Conservation (phyloP, 1,140 invertebrate genomes). For the Temnothorax curvispinosus region DNA sequence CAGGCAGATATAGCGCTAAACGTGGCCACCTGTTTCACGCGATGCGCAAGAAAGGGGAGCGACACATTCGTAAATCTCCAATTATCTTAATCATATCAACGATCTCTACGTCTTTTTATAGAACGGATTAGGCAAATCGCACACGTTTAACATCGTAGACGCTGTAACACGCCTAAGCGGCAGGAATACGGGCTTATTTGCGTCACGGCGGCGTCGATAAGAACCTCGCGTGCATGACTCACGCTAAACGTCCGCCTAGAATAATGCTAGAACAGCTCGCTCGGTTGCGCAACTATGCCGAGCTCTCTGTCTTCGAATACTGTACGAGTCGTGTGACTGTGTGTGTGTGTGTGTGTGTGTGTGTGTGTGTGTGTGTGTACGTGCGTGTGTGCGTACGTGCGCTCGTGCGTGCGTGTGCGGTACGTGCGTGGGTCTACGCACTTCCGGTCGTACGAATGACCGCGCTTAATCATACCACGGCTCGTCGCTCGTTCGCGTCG, state of each 20-base stretch:
- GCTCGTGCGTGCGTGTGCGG: not conserved
- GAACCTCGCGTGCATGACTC: conserved; percentile 51
- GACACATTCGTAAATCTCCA: not conserved
- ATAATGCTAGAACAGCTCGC: conserved; percentile 35
- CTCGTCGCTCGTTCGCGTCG: not conserved
- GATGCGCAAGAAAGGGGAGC: not conserved
- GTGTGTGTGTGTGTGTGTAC: not conserved
- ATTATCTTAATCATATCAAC: not conserved
- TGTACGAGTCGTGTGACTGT: not conserved
- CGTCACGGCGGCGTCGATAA: conserved; percentile 23
- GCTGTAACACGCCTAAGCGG: not conserved
- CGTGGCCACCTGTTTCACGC: not conserved
- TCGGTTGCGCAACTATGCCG: conserved; percentile 23
- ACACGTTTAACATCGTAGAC: not conserved
- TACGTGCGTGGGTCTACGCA: conserved; percentile 2
- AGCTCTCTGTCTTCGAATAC: conserved; percentile 7
- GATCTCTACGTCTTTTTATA: not conserved
- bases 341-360: not conserved
- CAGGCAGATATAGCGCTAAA: not conserved
- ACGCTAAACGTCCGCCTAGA: conserved; percentile 30
- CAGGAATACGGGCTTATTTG: not conserved
- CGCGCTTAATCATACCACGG: conserved; percentile 17
- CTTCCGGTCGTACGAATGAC: conserved; percentile 24
- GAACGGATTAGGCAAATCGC: not conserved
- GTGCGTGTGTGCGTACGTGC: not conserved